Evolutionary conservation across 2,113 vertebrate species (phyloP).

Genomic region (Megaceryle maxima): DNA sequence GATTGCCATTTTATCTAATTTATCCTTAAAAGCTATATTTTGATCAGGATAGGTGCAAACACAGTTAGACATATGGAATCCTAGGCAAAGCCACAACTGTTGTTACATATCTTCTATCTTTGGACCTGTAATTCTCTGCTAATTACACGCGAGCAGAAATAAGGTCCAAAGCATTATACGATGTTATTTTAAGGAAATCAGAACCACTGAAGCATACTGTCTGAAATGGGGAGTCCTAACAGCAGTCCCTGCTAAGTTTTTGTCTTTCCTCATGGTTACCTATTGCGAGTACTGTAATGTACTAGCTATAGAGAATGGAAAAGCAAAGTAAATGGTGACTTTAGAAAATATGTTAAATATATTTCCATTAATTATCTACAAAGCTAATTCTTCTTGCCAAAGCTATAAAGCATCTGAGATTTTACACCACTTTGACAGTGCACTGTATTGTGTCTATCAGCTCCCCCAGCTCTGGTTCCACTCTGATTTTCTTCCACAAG

Average conservation of each 20-base stretch:
- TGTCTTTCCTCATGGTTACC: neutral
- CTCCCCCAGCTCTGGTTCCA: neutral
- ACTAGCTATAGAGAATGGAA: neutral
- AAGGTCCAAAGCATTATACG: neutral
- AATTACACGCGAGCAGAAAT: neutral
- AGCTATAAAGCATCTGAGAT: neutral
- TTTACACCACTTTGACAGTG: neutral
- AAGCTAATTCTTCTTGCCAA: slow-evolving; percentile 13
- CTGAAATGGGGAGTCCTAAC: neutral
- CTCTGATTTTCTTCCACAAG: neutral
- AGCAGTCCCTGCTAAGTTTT: neutral
- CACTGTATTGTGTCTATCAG: neutral
- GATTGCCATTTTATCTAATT: neutral
- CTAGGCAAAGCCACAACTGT: neutral
- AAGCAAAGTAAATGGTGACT: neutral
- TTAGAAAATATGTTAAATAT: neutral
- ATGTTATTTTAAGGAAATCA: neutral
- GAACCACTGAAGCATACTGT: neutral
- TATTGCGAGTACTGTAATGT: neutral
- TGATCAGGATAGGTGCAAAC: neutral
- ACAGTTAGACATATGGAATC: neutral
- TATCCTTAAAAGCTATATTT: neutral
- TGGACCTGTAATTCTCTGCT: neutral
- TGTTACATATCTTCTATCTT: neutral
- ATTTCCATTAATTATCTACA: neutral